phyloP scores from a whole-genome alignment of 2,113 vertebrate species.

The Ophthalmolycus amberensis region DNA sequence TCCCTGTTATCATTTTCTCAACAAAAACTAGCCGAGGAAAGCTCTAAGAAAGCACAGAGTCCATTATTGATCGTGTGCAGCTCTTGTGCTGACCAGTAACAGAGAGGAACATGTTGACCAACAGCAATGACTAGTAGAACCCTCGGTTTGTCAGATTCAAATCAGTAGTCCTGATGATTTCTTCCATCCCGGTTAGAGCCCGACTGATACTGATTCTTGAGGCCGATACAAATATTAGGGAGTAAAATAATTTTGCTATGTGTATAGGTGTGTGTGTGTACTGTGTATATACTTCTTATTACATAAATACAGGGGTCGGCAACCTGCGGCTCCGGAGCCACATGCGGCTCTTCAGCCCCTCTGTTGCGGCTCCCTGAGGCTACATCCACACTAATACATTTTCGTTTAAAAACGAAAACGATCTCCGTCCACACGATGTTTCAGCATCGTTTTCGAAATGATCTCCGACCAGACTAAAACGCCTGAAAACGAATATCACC shows the following conservation, averaged over 20 bases:
- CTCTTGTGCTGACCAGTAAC: background rate
- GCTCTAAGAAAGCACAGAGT: slow-evolving; percentile 15
- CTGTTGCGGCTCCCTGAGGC: too few species aligned
- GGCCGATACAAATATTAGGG: background rate
- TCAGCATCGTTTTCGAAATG: too few species aligned
- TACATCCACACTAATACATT: too few species aligned
- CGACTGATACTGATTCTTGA: background rate
- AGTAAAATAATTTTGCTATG: background rate
- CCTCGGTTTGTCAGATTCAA: background rate
- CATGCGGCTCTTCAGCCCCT: too few species aligned
- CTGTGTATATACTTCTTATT: too few species aligned
- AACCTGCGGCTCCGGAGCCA: too few species aligned
- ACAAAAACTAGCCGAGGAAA: background rate
- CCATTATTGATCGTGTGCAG: background rate
- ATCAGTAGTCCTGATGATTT: background rate
- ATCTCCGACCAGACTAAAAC: too few species aligned
- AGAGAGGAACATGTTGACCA: background rate
- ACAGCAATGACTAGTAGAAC: background rate
- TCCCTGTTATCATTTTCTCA: background rate
- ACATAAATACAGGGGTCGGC: too few species aligned
- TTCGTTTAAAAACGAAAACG: too few species aligned
- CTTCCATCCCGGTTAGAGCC: background rate
- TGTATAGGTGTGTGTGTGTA: too few species aligned
- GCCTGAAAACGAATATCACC: too few species aligned
- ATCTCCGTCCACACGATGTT: too few species aligned